Base-by-base conservation (phyloP, 2,797 vertebrate genomes). In the Aulostomus chinensis region DNA sequence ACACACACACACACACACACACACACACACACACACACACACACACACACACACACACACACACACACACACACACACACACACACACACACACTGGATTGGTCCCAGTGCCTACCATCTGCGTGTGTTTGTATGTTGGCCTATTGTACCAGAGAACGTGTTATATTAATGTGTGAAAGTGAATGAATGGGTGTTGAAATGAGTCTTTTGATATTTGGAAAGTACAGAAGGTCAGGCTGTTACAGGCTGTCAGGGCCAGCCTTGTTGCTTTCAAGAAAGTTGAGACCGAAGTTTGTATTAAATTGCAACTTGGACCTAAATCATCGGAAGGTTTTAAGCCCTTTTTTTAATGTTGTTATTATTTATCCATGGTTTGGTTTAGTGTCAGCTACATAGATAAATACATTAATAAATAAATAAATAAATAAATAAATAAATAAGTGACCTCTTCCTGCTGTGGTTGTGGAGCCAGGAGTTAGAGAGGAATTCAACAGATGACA, bases 151-250 rank as follows among this genome's bases (percentile, higher is more conserved):
- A 80, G 58, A 53, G 82, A 89, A 89, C 80, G 87, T 89, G 87
- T 88, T 84, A 88, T 81, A 88, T 85, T 84, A 84, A 89, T 84
- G 87, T 89, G 87, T 80, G 85, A 89, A 89, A 82, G 73, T 71
- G 83, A 88, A 86, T 88, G 81, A 89, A 87, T 89, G 77, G 84
- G 87, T 88, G 87, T 84, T 81, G 85, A 85, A 88, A 85, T 81
- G 83, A 89, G 80, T 89, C 84, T 86, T 87, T 87, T 89, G 87
- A 88, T 89, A 86, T 88, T 87, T 86, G 87, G 84, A 87, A 83
- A 87, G 87, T 85, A 89, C 87, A 88, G 80, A 86, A 87, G 87
- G 85, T 89, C 87, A 84, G 76, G 58, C 85, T 89, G 85, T 76
- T 86, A 85, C 76, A 83, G 73, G 80, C 81, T 86, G 85, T 87